phyloP scores from a whole-genome alignment of 2,797 vertebrate genomes.

The Trichosurus vulpecula region DNA sequence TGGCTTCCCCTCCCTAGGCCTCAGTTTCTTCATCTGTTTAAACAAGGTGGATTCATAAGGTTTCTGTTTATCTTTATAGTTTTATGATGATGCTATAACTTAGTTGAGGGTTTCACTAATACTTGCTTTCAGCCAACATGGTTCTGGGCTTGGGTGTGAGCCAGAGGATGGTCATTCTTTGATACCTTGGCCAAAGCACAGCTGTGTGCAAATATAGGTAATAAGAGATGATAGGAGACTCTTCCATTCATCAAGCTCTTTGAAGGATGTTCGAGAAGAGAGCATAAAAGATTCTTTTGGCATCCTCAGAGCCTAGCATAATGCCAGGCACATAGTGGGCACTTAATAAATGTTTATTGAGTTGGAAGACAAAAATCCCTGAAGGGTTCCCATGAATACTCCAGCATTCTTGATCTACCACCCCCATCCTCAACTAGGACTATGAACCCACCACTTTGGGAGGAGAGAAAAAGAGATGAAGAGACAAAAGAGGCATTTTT shows the following conservation, averaged over 20 bases:
- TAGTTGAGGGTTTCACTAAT: too few relatives aligned
- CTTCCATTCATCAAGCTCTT: neutral
- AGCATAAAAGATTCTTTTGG: neutral
- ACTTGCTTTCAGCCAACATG: too few relatives aligned
- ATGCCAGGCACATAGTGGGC: neutral
- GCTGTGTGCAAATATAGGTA: neutral
- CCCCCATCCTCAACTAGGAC: neutral
- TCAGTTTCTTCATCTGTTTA: neutral
- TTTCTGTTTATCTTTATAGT: neutral
- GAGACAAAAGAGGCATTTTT: neutral
- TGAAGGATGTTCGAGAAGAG: neutral
- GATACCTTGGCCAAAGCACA: too few relatives aligned
- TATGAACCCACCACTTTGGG: neutral
- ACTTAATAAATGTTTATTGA: neutral
- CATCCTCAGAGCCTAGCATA: neutral
- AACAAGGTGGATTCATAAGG: neutral
- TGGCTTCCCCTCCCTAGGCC: too few relatives aligned
- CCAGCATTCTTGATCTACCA: neutral
- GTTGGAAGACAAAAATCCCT: neutral
- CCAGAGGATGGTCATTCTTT: too few relatives aligned
- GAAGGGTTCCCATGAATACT: neutral
- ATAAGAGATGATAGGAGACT: neutral
- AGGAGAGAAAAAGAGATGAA: neutral
- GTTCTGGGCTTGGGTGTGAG: too few relatives aligned
- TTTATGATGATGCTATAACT: neutral